Evolutionary conservation across 2,888 invertebrate genomes (phyloP).

Genomic region (Anodontia alba): DNA sequence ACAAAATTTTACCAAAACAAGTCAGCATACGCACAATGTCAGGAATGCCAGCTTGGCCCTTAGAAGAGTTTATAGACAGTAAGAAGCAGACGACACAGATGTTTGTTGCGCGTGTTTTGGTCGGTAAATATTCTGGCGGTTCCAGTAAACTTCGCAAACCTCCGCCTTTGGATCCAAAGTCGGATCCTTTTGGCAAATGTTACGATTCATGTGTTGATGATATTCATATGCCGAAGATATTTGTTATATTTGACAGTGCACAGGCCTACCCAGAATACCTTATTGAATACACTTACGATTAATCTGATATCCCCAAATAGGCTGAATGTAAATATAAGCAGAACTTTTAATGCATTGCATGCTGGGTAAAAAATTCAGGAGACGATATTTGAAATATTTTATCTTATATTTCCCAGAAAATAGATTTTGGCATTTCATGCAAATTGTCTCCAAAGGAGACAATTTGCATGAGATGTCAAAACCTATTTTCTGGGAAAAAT

Average conservation of each 20-base stretch:
- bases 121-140: slow-evolving; percentile 79
- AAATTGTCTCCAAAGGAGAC: too few relatives aligned
- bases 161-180: slow-evolving; percentile 70
- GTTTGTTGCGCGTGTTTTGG: slow-evolving; percentile 81
- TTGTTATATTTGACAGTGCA: slow-evolving; percentile 82
- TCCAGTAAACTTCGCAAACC: slow-evolving; percentile 76
- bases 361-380: too few relatives aligned
- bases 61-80: slow-evolving; percentile 22
- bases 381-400: too few relatives aligned
- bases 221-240: slow-evolving; percentile 77
- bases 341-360: too few relatives aligned
- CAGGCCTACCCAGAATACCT: slow-evolving; percentile 83
- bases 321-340: too few relatives aligned
- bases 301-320: too few relatives aligned
- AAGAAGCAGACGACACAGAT: slow-evolving; percentile 64
- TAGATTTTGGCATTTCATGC: too few relatives aligned
- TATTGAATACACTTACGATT: slow-evolving; percentile 73
- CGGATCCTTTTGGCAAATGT: slow-evolving; percentile 77
- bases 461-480: too few relatives aligned
- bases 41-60: slow-evolving; percentile 37
- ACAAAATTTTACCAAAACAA: slow-evolving; percentile 38
- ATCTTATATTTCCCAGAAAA: too few relatives aligned
- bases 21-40: slow-evolving; percentile 36
- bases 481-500: too few relatives aligned
- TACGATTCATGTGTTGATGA: slow-evolving; percentile 83